A percentile compares a stretch with the other conserved stretches of the same genome.
Evolutionary conservation across 2,113 vertebrate genomes (phyloP).

Genomic region (Apistogramma diplotaenia): DNA sequence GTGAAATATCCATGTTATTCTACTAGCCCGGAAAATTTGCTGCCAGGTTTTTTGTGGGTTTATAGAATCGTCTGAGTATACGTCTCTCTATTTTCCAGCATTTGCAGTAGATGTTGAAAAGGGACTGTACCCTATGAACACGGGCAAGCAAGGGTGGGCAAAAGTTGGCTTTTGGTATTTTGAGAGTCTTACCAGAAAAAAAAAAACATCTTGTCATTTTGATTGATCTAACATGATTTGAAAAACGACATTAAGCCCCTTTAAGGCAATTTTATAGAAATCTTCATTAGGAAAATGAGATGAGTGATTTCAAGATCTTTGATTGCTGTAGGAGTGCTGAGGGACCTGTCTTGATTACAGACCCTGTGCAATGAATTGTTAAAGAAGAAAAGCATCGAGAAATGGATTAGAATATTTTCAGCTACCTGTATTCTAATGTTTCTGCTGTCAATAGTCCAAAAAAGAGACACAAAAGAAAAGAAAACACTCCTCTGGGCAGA

Average conservation of each 20-base stretch:
- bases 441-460: slow-evolving; percentile 14
- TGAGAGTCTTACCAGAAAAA: neutral
- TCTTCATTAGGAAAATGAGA: neutral
- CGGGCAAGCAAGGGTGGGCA: neutral
- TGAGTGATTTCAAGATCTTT: neutral
- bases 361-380: neutral
- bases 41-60: slow-evolving; percentile 66
- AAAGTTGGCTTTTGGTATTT: neutral
- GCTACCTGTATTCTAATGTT: slow-evolving; percentile 40
- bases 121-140: neutral
- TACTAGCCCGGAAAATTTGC: slow-evolving; percentile 54
- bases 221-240: neutral
- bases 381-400: slow-evolving; percentile 19
- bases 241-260: neutral
- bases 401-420: slow-evolving; percentile 42
- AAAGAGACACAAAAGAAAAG: neutral
- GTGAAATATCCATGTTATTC: slow-evolving; percentile 78
- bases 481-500: slow-evolving; percentile 22
- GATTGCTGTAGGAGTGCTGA: neutral
- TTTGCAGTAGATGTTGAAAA: slow-evolving; percentile 3
- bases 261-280: neutral
- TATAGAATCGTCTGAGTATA: slow-evolving; percentile 44
- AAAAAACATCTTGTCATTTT: neutral
- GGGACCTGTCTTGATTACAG: neutral
- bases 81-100: slow-evolving; percentile 45